These are phyloP conservation scores for Oreocharis arfaki DNA, from an alignment of 2,113 vertebrate species.

Conservation along the genomic window DNA sequence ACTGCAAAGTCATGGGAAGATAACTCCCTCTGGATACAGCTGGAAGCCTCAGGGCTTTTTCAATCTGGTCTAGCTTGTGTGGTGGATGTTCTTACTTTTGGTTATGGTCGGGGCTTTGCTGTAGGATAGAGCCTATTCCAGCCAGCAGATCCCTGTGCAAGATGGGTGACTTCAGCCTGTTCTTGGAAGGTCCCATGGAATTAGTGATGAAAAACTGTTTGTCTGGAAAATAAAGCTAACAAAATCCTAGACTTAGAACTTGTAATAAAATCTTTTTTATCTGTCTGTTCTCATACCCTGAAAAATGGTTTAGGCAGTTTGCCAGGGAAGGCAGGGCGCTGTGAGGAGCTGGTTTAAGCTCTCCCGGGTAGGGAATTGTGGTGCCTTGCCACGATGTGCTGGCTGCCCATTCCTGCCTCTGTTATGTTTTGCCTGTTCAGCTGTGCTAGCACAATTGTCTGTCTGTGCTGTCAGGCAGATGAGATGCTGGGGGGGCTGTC, in stretches of 20 bases:
- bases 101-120: not conserved
- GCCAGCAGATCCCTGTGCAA: not conserved
- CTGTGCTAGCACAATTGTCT: constrained; percentile 26
- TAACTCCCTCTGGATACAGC: not conserved
- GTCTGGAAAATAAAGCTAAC: not conserved
- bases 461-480: not conserved
- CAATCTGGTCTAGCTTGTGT: not conserved
- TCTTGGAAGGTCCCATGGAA: not conserved
- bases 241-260: not conserved
- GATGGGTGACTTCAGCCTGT: rapidly evolving
- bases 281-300: not conserved
- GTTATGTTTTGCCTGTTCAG: not conserved
- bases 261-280: not conserved
- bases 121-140: not conserved
- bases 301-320: not conserved
- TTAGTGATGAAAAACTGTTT: not conserved
- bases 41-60: not conserved
- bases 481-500: not conserved
- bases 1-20: not conserved
- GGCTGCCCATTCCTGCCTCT: not conserved
- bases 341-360: not conserved
- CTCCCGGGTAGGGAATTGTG: not conserved
- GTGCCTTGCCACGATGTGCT: not conserved
- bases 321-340: not conserved
- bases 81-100: not conserved